Evolutionary conservation across 2,888 invertebrate genomes (phyloP).

Genomic region (Eulithis prunata): DNA sequence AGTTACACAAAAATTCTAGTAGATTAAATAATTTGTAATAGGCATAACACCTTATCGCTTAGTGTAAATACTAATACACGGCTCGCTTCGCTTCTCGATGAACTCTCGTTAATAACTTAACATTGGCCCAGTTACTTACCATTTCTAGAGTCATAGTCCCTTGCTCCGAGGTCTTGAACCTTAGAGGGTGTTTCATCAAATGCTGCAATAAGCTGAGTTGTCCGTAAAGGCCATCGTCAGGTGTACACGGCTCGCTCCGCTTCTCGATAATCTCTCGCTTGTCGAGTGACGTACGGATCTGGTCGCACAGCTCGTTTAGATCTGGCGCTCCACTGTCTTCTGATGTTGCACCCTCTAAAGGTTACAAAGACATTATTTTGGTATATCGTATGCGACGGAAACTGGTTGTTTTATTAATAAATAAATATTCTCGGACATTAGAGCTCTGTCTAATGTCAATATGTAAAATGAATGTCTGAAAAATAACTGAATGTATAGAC

Average conservation of each 20-base stretch:
- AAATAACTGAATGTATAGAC: too few species aligned
- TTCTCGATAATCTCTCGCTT: slow-evolving; percentile 93
- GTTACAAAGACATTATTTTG: too few species aligned
- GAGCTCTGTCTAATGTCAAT: too few species aligned
- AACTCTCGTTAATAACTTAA: neutral
- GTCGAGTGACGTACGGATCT: slow-evolving; percentile 90
- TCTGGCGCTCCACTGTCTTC: slow-evolving; percentile 80
- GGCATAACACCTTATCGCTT: too few species aligned
- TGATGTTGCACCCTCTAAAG: slow-evolving; percentile 72
- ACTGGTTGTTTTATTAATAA: neutral
- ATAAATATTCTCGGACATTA: too few species aligned
- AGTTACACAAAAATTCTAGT: too few species aligned
- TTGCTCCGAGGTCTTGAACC: slow-evolving; percentile 92
- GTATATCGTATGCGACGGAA: too few species aligned
- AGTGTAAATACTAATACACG: too few species aligned
- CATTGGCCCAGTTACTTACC: slow-evolving; percentile 57
- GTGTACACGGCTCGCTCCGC: slow-evolving; percentile 90
- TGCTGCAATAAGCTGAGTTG: slow-evolving; percentile 94
- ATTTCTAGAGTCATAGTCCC: slow-evolving; percentile 88
- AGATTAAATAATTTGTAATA: too few species aligned
- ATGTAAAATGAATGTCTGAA: too few species aligned
- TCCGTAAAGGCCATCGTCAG: slow-evolving; percentile 96
- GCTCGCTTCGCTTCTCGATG: neutral
- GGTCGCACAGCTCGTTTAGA: slow-evolving; percentile 89
- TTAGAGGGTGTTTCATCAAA: slow-evolving; percentile 93